phyloP scores from a whole-genome alignment of 2,797 vertebrate species.

The Peromyscus eremicus region DNA sequence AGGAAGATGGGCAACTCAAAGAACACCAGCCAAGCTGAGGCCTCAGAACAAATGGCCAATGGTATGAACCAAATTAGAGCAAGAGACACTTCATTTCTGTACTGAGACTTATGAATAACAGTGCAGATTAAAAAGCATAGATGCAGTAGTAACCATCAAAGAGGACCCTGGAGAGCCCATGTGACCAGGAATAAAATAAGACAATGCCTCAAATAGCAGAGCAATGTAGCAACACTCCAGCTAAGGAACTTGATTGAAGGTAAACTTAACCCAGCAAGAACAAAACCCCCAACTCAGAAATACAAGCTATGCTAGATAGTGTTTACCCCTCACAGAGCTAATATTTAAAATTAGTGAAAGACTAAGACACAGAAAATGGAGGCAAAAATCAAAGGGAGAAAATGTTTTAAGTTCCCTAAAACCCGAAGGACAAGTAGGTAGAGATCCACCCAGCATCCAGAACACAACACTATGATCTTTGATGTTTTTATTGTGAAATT shows the following conservation, averaged over 20 bases:
- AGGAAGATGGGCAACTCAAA: conserved; percentile 9
- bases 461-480: not conserved
- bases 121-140: not conserved
- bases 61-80: conserved; percentile 26
- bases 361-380: conserved; percentile 31
- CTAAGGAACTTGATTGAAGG: not conserved
- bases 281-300: not conserved
- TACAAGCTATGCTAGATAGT: not conserved
- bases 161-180: not conserved
- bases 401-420: not conserved
- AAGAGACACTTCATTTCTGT: conserved; percentile 31
- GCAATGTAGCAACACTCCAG: not conserved
- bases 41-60: conserved; percentile 50
- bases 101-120: conserved; percentile 7
- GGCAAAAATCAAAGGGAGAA: not conserved
- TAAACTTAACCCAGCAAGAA: not conserved
- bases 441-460: not conserved
- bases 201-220: not conserved
- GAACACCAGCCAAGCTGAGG: conserved; percentile 1
- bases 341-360: not conserved
- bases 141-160: not conserved
- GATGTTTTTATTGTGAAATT: not conserved
- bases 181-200: conserved; percentile 13
- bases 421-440: conserved; percentile 26
- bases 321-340: not conserved